phyloP scores from a whole-genome alignment of 2,113 vertebrate genomes.

The Gambusia holbrooki region DNA sequence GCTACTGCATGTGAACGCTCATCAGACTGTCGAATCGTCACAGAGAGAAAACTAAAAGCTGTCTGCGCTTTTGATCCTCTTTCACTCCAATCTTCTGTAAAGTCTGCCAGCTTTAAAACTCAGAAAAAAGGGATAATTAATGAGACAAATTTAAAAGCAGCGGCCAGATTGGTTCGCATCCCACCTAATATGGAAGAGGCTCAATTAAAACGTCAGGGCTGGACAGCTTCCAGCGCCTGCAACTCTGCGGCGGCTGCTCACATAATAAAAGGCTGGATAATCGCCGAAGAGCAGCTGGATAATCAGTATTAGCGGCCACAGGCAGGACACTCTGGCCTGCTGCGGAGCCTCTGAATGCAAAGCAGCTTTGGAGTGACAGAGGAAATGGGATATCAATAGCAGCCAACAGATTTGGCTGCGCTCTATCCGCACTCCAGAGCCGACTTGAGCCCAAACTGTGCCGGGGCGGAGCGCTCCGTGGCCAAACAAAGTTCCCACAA shows the following conservation, averaged over 20 bases:
- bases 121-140: slow-evolving; percentile 62
- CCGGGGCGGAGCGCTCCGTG: slow-evolving; percentile 14
- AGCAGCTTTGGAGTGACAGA: slow-evolving; percentile 69
- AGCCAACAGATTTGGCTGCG: slow-evolving; percentile 71
- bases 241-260: slow-evolving; percentile 52
- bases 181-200: slow-evolving; percentile 51
- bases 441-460: slow-evolving; percentile 43
- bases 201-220: slow-evolving; percentile 62
- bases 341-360: slow-evolving; percentile 68
- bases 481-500: slow-evolving; percentile 26
- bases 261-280: slow-evolving; percentile 46
- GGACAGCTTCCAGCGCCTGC: slow-evolving; percentile 30
- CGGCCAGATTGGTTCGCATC: slow-evolving; percentile 59
- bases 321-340: slow-evolving; percentile 59
- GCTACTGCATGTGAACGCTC: slow-evolving; percentile 41
- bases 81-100: slow-evolving; percentile 53
- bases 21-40: slow-evolving; percentile 51
- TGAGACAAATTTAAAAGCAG: slow-evolving; percentile 44
- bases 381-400: slow-evolving; percentile 76
- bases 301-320: slow-evolving; percentile 45
- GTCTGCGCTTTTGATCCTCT: slow-evolving; percentile 54
- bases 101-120: slow-evolving; percentile 54
- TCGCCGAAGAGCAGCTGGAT: slow-evolving; percentile 33
- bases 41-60: slow-evolving; percentile 1
- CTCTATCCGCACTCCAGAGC: slow-evolving; percentile 37